phyloP scores from a whole-genome alignment of 2,797 vertebrate genomes.

The Halcyon badia region DNA sequence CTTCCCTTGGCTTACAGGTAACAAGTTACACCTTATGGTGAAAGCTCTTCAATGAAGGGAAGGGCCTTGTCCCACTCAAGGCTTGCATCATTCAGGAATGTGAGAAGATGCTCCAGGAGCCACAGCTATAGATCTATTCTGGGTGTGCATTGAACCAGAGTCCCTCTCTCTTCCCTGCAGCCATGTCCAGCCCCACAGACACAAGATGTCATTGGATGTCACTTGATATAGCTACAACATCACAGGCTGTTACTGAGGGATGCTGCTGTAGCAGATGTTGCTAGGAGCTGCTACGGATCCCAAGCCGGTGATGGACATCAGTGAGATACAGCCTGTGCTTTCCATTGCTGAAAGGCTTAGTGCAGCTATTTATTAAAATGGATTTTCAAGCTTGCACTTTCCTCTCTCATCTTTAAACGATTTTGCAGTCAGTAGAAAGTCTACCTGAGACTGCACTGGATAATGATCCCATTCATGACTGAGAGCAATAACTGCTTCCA shows the following conservation, averaged over 20 bases:
- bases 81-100: background rate
- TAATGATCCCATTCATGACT: background rate
- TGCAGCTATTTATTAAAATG: background rate
- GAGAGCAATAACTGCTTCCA: background rate
- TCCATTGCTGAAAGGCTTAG: background rate
- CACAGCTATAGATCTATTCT: accelerated
- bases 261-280: background rate
- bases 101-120: background rate
- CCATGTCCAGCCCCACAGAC: background rate
- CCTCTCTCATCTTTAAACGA: background rate
- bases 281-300: background rate
- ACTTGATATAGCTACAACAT: background rate
- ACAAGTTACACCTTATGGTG: accelerated
- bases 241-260: background rate
- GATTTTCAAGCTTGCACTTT: background rate
- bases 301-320: background rate
- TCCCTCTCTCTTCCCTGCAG: background rate
- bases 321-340: accelerated
- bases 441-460: background rate
- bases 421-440: background rate
- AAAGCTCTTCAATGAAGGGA: background rate
- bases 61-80: background rate
- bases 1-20: background rate
- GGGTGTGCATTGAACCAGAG: background rate
- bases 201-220: accelerated